These are phyloP conservation scores for Pongo abelii DNA, from an alignment of 2,113 vertebrate genomes.

Conservation along the genomic window DNA sequence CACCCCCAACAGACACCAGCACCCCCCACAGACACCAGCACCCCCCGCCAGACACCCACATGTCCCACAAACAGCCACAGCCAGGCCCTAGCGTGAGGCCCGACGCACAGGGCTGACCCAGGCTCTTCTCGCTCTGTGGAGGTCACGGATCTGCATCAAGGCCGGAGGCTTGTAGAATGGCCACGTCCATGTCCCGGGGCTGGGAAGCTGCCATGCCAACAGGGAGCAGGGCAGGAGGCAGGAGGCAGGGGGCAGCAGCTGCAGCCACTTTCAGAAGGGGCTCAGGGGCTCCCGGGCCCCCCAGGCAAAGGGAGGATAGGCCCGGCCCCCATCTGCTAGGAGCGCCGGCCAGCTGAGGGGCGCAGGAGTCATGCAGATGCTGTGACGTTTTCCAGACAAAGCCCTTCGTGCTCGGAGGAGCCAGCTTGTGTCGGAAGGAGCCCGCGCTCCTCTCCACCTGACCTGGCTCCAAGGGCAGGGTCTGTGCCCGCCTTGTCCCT, in stretches of 20 bases:
- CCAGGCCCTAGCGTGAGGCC: not conserved
- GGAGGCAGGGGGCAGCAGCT: too few relatives aligned
- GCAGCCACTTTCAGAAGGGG: not conserved
- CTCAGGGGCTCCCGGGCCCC: accelerated
- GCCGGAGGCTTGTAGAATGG: not conserved
- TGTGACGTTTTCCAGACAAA: not conserved
- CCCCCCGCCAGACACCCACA: not conserved
- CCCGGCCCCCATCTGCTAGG: accelerated
- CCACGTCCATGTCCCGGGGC: accelerated
- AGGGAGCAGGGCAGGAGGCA: too few relatives aligned
- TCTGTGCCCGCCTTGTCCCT: accelerated
- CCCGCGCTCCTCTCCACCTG: accelerated
- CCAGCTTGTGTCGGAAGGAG: accelerated
- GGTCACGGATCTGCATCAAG: accelerated
- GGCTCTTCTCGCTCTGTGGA: too few relatives aligned
- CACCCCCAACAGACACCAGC: too few relatives aligned
- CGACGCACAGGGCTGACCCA: not conserved
- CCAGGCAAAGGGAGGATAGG: not conserved
- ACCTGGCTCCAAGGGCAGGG: not conserved
- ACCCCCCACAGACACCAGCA: too few relatives aligned
- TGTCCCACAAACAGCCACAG: not conserved
- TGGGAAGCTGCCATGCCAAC: too few relatives aligned
- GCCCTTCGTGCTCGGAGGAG: not conserved
- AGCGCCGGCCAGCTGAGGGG: not conserved
- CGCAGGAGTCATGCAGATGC: too few relatives aligned